phyloP scores from a whole-genome alignment of 2,113 vertebrate genomes.

The Larimichthys crocea region DNA sequence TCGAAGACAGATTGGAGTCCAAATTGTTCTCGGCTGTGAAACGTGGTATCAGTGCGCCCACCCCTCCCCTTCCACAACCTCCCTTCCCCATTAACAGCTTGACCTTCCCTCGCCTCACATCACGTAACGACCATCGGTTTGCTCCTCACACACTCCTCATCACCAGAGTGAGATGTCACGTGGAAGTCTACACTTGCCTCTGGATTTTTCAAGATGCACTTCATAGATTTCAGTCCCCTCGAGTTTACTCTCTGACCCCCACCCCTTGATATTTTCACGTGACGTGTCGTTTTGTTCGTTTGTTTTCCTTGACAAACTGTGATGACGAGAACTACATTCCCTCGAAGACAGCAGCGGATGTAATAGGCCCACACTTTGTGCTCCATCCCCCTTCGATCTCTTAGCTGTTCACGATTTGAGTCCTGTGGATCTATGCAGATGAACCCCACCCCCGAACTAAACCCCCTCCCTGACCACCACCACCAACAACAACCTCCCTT shows the following conservation, averaged over 20 bases:
- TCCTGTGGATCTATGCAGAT: slow-evolving; percentile 84
- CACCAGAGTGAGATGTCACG: slow-evolving; percentile 24
- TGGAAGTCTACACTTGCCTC: slow-evolving; percentile 10
- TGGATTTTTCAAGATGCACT: slow-evolving; percentile 20
- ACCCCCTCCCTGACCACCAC: slow-evolving; percentile 18
- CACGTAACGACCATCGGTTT: background rate
- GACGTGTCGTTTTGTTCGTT: slow-evolving; percentile 21
- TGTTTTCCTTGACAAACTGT: slow-evolving; percentile 25
- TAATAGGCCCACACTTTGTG: slow-evolving; percentile 49
- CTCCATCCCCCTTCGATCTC: slow-evolving; percentile 26
- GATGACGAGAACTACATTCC: slow-evolving; percentile 47
- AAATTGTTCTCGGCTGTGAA: slow-evolving; percentile 19
- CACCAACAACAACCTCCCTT: slow-evolving; percentile 19
- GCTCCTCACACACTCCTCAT: slow-evolving; percentile 18
- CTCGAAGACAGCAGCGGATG: slow-evolving; percentile 68
- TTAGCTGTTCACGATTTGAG: slow-evolving; percentile 65
- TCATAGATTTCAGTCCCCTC: background rate
- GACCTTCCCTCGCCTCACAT: slow-evolving; percentile 23
- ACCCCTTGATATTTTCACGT: slow-evolving; percentile 6
- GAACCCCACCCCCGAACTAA: slow-evolving; percentile 50
- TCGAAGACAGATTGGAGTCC: slow-evolving; percentile 19
- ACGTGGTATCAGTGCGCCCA: background rate
- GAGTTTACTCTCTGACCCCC: background rate
- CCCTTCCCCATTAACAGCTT: slow-evolving; percentile 25
- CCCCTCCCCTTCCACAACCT: background rate